Evolutionary conservation across 2,113 vertebrate species (phyloP).

Genomic region (Equus przewalskii): DNA sequence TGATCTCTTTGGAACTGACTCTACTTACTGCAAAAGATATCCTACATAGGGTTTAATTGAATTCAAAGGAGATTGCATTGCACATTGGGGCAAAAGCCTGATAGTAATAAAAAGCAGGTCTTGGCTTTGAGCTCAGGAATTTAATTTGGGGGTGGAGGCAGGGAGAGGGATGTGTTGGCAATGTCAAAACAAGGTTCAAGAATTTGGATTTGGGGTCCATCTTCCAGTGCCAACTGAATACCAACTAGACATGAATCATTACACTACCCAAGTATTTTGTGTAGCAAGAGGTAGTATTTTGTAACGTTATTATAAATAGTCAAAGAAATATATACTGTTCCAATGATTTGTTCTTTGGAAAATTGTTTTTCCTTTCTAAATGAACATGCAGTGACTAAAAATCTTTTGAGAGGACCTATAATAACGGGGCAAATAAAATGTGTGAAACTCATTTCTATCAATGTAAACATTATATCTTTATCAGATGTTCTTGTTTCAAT

Average conservation of each 20-base stretch:
- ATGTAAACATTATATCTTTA: neutral
- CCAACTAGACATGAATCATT: neutral
- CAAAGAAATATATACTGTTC: neutral
- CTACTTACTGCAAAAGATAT: neutral
- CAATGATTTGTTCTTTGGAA: slow-evolving; percentile 22
- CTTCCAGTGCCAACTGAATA: neutral
- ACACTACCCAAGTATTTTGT: neutral
- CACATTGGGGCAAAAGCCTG: neutral
- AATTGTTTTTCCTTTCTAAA: slow-evolving; percentile 33
- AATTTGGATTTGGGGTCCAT: slow-evolving; percentile 8
- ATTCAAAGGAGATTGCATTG: neutral
- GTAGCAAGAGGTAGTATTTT: neutral
- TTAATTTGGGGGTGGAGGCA: neutral
- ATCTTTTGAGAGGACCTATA: slow-evolving; percentile 9
- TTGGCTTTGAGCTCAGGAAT: neutral
- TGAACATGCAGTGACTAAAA: neutral
- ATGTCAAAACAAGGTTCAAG: neutral
- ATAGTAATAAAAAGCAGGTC: neutral
- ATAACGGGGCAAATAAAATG: slow-evolving; percentile 1
- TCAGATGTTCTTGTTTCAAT: neutral
- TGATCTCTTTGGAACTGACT: neutral
- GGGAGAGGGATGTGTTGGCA: neutral
- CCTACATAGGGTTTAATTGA: neutral
- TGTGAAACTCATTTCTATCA: neutral
- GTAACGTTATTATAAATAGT: slow-evolving; percentile 33